Percentiles rank a stretch among this genome's conserved stretches.
These are phyloP conservation scores for Choloepus hoffmanni DNA, from an alignment of 2,113 vertebrate genomes.

Conservation along the genomic window DNA sequence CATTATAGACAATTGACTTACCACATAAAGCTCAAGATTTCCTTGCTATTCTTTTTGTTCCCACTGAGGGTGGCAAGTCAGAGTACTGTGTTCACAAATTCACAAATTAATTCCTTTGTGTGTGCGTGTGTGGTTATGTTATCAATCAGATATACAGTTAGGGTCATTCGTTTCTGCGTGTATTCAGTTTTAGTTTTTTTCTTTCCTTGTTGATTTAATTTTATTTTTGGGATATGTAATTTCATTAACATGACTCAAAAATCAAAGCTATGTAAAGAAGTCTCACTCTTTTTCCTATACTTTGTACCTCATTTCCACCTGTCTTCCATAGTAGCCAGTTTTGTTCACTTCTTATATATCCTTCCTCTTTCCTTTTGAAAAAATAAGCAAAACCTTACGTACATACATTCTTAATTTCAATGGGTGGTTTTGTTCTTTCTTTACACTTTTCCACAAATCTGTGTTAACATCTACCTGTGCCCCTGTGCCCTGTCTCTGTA, in stretches of 20 bases:
- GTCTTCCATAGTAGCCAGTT: not conserved
- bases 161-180: not conserved
- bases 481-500: not conserved
- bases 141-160: not conserved
- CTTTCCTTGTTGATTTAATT: not conserved
- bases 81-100: not conserved
- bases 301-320: not conserved
- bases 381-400: not conserved
- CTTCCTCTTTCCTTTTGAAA: constrained; percentile 18
- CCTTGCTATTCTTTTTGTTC: not conserved
- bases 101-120: not conserved
- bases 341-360: not conserved
- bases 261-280: not conserved
- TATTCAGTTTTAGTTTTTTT: not conserved
- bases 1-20: not conserved
- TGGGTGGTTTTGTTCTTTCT: not conserved
- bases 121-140: not conserved
- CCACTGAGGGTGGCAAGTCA: not conserved
- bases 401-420: not conserved
- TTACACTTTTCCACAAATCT: not conserved
- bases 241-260: constrained; percentile 11
- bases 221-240: not conserved
- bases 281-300: not conserved
- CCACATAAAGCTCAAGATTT: not conserved
- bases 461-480: not conserved